These are phyloP conservation scores for Phallusia fumigata DNA, from an alignment of 23 tunicate genomes.

Conservation along the genomic window DNA sequence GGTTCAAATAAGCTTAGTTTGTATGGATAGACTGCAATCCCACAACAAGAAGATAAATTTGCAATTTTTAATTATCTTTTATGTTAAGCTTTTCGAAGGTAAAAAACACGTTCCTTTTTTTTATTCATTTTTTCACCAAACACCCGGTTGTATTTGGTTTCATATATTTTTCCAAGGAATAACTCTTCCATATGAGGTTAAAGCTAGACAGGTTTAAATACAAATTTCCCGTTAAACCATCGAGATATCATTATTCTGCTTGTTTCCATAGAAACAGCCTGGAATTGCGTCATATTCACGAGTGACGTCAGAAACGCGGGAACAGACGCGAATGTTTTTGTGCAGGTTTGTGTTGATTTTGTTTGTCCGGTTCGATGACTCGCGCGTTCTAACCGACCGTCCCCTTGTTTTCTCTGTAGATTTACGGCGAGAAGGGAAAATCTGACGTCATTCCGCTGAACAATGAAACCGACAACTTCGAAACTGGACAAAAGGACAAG, in stretches of 20 bases:
- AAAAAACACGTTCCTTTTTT: too few species aligned
- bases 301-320: conserved; percentile 87
- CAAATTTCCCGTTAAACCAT: too few species aligned
- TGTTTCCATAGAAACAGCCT: conserved; percentile 51
- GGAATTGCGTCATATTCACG: conserved; percentile 91
- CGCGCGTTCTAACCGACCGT: background rate
- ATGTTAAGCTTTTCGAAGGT: too few species aligned
- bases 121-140: too few species aligned
- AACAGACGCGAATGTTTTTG: conserved; percentile 95
- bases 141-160: too few species aligned
- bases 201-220: too few species aligned
- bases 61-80: background rate
- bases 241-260: too few species aligned
- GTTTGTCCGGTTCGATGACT: background rate
- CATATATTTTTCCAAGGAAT: too few species aligned
- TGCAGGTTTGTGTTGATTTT: conserved; percentile 52
- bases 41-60: too few species aligned
- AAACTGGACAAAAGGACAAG: conserved; percentile 93
- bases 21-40: too few species aligned
- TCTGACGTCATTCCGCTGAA: conserved; percentile 83
- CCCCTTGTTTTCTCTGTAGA: conserved; percentile 23
- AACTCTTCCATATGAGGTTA: too few species aligned
- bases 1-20: too few species aligned
- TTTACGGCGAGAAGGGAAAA: conserved; percentile 91
- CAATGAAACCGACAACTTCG: conserved; percentile 97